Base-by-base conservation (phyloP, 92 coral and sea anemone genomes). In the Bergia sp. region DNA sequence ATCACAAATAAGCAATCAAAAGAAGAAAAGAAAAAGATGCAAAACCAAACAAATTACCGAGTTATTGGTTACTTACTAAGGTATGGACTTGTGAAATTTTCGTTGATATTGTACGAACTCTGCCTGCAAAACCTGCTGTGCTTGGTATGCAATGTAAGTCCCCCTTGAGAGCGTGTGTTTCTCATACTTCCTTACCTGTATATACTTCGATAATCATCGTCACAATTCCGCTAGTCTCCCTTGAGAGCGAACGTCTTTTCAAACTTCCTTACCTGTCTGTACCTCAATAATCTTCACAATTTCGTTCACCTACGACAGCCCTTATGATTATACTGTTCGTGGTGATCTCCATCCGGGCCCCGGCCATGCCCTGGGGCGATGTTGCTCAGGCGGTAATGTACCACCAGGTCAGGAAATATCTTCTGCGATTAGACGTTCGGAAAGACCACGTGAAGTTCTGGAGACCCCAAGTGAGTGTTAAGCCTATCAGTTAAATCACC, bases 301-400 rank as follows among this genome's bases (percentile, higher is more conserved):
- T 50, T 7, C 65, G 41, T n/a, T 72, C 16, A 37, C 84, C 21
- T 72, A 42, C 29, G 53, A 7, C 86, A 97, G 99, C 96, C 29
- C 86, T 94, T 18, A 97, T 97, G 99, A 40, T 97, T 15, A 91
- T 97, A 38, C 90, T 97, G 53, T 97, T 97, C 90, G 91, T 96
- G 95, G 93, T 97, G 50, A 95, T 97, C 41, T 94, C 96, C 47
- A 95, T 94, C 73, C 99, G 99, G 1, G 94, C 99, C 8, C 99
- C 98, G 1, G 94, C 93, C 82, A 97, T 98, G 4, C 99, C 99
- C 4, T 97, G 99, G 99, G 99, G 99, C 5, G 99, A 97, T 73
- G 99, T 97, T 12, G 92, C 96, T 23, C 99, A 97, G 82, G 99
- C 99, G 21, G 89, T 97, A n/a, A 97, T 97, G 38, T 97, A 97